phyloP scores from a whole-genome alignment of 1,140 invertebrate genomes.

The Plectrocnemia conspersa region DNA sequence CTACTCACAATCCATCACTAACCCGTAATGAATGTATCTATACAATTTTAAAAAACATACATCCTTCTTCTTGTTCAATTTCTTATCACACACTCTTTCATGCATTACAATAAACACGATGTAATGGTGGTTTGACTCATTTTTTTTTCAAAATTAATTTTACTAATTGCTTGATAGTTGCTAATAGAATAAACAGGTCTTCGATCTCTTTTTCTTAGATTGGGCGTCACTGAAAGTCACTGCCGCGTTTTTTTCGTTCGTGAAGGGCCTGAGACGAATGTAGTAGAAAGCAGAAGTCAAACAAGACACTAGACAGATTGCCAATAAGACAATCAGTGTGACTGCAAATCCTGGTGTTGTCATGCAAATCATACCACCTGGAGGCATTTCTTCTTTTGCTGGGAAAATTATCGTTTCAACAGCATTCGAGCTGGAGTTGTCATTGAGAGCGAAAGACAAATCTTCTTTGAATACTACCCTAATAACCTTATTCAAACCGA shows the following conservation, averaged over 20 bases:
- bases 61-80: no score
- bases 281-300: slow-evolving; percentile 80
- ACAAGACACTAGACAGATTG: slow-evolving; percentile 75
- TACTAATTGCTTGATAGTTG: no score
- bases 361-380: slow-evolving; percentile 76
- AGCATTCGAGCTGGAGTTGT: slow-evolving; percentile 47
- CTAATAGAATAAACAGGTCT: slow-evolving; percentile 51
- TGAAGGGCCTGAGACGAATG: slow-evolving; percentile 67
- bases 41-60: neutral
- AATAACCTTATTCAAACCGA: slow-evolving; percentile 78
- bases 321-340: slow-evolving; percentile 73
- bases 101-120: no score
- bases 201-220: slow-evolving; percentile 38
- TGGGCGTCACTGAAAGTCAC: slow-evolving; percentile 43
- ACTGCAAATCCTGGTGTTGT: slow-evolving; percentile 85
- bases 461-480: slow-evolving; percentile 82
- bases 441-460: slow-evolving; percentile 72
- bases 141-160: no score
- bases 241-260: slow-evolving; percentile 53
- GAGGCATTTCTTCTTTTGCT: slow-evolving; percentile 48
- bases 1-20: slow-evolving; percentile 15
- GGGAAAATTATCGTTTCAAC: slow-evolving; percentile 68
- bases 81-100: no score
- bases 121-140: slow-evolving; percentile 10
- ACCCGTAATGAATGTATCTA: slow-evolving; percentile 12